These are phyloP conservation scores for Drosophila multiciliata DNA, from an alignment of 2,888 invertebrate species.

Conservation along the genomic window DNA sequence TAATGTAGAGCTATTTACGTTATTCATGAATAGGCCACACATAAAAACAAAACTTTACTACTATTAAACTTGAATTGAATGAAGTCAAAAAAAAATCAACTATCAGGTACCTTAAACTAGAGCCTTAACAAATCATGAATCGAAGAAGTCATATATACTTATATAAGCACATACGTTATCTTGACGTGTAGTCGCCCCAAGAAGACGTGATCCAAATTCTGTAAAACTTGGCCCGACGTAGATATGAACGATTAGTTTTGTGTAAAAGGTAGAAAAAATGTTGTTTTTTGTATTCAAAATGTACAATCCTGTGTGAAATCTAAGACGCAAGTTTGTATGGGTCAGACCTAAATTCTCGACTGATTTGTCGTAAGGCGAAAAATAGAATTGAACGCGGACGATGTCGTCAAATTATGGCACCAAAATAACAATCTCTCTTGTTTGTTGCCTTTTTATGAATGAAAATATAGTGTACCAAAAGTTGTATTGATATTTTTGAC, in stretches of 20 bases:
- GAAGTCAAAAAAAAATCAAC: not conserved
- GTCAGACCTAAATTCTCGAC: not conserved
- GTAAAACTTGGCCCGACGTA: not conserved
- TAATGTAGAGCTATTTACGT: not conserved
- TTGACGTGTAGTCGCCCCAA: not conserved
- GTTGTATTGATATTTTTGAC: not conserved
- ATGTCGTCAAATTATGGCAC: not conserved
- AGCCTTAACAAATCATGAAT: not conserved
- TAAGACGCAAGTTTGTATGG: not conserved
- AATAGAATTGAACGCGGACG: no score
- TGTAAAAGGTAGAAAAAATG: not conserved
- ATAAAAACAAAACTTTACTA: not conserved
- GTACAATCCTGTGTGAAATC: not conserved
- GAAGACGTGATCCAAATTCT: not conserved
- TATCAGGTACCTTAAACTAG: not conserved
- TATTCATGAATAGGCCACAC: not conserved
- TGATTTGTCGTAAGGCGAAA: not conserved
- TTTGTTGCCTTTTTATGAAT: not conserved
- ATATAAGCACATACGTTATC: not conserved
- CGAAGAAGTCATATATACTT: not conserved
- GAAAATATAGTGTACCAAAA: not conserved
- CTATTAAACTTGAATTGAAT: not conserved
- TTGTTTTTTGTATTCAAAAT: not conserved
- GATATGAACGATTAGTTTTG: not conserved
- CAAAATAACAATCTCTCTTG: not conserved